Evolutionary conservation across 2,113 vertebrate species (phyloP), one percentile per base, ranked within the genome.

Genomic region (Psilopsiagon aymara): DNA sequence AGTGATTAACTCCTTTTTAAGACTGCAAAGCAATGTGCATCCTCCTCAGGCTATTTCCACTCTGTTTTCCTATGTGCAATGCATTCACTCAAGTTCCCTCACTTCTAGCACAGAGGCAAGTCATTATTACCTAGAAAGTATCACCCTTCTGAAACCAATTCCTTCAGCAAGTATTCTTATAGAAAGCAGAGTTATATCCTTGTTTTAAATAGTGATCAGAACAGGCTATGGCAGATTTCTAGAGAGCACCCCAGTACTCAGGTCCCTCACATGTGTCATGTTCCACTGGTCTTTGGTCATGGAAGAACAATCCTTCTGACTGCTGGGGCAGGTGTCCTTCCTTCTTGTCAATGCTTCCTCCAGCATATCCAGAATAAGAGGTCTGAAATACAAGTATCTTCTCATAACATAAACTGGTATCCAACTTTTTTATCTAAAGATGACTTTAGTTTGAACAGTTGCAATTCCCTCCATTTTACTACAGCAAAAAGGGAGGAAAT

Each of bases 1-100:
- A 88, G 68, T 80, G 75, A 92, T 90, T 93, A 96, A 92, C 44
- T 92, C 37, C 21, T 93, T 67, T 94, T 74, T 62, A 74, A 53
- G 88, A 47, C 24, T 78, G 4, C 2, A 3, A 93, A 57, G 80
- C 51, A 92, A 52, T 4, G 17, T 52, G 17, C 35, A 78, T 75
- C 80, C 17, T 75, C 67, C 59, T 25, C 3, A 1, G 73, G 68
- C 29, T 93, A 55, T 88, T 82, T 47, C 46, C 24, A 70, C 33
- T 82, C 44, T 74, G 13, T 46, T 96, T 92, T 81, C 53, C 64
- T 60, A 47, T 31, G 39, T 73, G 47, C 37, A 71, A 55, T 53
- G 17, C 35, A 25, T 74, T 88, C 41, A 79, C 46, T 80, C 27
- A 52, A 67, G 66, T 78, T 84, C 47, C 8, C 28, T 84, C 60